These are phyloP conservation scores for Arctocebus calabarensis DNA, from an alignment of 2,797 vertebrate species.

Conservation along the genomic window DNA sequence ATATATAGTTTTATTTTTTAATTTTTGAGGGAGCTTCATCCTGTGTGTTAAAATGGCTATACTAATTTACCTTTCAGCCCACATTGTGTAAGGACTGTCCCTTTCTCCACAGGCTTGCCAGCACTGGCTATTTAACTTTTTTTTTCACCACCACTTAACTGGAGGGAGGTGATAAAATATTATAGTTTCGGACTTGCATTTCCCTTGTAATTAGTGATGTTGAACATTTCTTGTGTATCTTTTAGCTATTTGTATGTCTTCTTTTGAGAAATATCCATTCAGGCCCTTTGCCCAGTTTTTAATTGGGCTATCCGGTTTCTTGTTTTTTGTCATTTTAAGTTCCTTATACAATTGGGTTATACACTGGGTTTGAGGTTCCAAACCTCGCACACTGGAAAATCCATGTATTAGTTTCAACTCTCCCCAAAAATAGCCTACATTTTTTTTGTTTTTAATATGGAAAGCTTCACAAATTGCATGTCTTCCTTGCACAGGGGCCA, in stretches of 20 bases:
- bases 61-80: not conserved
- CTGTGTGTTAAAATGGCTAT: not conserved
- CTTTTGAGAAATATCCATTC: not conserved
- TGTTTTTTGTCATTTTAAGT: not conserved
- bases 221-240: not conserved
- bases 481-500: no score
- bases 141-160: not conserved
- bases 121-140: not conserved
- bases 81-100: not conserved
- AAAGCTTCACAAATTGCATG: no score
- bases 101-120: not conserved
- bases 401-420: not conserved
- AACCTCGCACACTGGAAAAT: no score
- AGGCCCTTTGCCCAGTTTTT: not conserved
- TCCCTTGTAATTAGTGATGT: not conserved
- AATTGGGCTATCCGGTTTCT: not conserved
- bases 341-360: not conserved
- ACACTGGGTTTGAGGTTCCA: no score
- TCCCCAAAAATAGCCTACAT: not conserved
- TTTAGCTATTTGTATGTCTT: not conserved
- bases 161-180: not conserved
- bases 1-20: not conserved
- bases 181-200: not conserved
- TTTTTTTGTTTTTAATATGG: no score
- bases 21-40: not conserved